Conservation (phyloP, 2,113 vertebrate species). For the Gavialis gangeticus region DNA sequence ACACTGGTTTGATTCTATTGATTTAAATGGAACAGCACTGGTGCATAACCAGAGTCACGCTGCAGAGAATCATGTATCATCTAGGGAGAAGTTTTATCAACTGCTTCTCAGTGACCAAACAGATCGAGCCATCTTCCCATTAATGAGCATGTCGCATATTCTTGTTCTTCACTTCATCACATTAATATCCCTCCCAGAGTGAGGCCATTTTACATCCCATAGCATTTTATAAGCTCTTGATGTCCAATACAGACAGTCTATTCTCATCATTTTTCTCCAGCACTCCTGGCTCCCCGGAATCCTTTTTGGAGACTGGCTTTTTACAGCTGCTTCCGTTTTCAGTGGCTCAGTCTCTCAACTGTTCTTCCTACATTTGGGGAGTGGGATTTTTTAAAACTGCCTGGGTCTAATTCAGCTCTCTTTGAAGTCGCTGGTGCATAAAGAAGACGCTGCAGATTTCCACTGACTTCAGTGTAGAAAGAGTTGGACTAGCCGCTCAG, state of each 20-base stretch:
- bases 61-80: too few relatives aligned
- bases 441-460: constrained; percentile 56
- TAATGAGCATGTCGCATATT: constrained; percentile 26
- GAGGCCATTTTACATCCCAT: constrained; percentile 60
- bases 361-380: constrained; percentile 53
- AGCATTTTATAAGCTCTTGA: constrained; percentile 62
- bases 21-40: background rate
- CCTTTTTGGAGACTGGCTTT: constrained; percentile 41
- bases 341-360: constrained; percentile 60
- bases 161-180: constrained; percentile 41
- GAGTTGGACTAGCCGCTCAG: constrained; percentile 42
- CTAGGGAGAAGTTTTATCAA: background rate
- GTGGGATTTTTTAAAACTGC: constrained; percentile 34
- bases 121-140: constrained; percentile 12
- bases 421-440: constrained; percentile 45
- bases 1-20: background rate
- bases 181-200: constrained; percentile 49
- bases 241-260: constrained; percentile 57
- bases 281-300: constrained; percentile 59
- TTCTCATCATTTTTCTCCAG: constrained; percentile 52
- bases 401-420: constrained; percentile 57
- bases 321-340: constrained; percentile 59
- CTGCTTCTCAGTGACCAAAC: background rate
- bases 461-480: constrained; percentile 44
- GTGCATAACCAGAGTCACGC: background rate